Base-by-base conservation (phyloP, 2,797 vertebrate genomes). In the Sebastiscus albofasciatus region DNA sequence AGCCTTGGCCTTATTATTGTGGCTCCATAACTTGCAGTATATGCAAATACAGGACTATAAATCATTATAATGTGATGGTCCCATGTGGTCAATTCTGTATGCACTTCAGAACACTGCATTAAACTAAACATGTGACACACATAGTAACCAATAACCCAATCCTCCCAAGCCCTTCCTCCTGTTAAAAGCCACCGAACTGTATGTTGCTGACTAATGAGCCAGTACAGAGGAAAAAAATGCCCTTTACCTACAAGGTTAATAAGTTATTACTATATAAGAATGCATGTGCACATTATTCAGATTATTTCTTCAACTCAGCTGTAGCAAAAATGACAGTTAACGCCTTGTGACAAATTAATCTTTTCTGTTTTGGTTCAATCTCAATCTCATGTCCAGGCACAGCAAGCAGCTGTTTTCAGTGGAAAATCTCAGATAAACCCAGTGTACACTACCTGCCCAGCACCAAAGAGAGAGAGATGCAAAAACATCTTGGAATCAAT, bases 161-260 rank as follows among this genome's bases (percentile, higher is more conserved):
- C 81, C 70, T 75, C 72, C 77, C 64, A 62, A 79, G 76, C 72
- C 72, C 84, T 85, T 72, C 42, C 42, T 46, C 42, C 42, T 18
- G 42, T 46, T 11, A 24, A 82, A 27, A 46, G 42, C 42, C 42
- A 46, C 79, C 67, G 61, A 76, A 67, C 67, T 52, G 42, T 81
- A 80, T 85, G 84, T 67, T 36, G 56, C 71, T 86, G 85, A 89
- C 91, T 95, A 95, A 96, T 95, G 93, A 95, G 90, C 81, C 93
- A 82, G 82, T 86, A 74, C 83, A 59, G 60, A 86, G 80, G 79
- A 71, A 90, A 52, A 49, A 54, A 93, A 86, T 31, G 69, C 89
- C 90, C 91, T 93, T 92, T 92, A 93, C 87, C 92, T 85, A 76
- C 82, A 90, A 92, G 92, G 94, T 95, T 94, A 95, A 95, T 91